Conservation (phyloP, 2,888 invertebrate genomes). For the Taphrorychus bicolor region DNA sequence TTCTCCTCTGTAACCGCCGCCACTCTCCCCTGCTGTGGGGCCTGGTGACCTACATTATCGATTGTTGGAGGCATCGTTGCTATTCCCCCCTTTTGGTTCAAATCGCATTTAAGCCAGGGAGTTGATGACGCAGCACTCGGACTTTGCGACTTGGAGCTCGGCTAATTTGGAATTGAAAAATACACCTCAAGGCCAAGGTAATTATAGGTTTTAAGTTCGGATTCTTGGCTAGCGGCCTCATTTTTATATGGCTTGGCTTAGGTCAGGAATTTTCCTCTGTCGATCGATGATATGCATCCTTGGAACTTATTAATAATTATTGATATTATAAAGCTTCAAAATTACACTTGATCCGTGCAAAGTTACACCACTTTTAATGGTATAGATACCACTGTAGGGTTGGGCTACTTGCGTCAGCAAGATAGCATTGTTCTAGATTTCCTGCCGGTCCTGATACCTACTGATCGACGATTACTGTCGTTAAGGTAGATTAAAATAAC, state of each 20-base stretch:
- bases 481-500: too few species aligned
- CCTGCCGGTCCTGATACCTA: too few species aligned
- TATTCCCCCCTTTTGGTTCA: not conserved
- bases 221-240: not conserved
- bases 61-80: too few species aligned
- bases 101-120: not conserved
- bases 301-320: too few species aligned
- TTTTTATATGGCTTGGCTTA: slow-evolving; percentile 5
- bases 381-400: too few species aligned
- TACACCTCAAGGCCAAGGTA: slow-evolving; percentile 7
- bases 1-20: not conserved
- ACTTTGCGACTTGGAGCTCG: not conserved
- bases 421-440: too few species aligned
- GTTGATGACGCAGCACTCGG: not conserved
- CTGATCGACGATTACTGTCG: too few species aligned
- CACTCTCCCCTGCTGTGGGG: not conserved
- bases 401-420: too few species aligned
- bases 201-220: not conserved
- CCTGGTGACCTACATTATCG: slow-evolving; percentile 4
- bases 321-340: too few species aligned
- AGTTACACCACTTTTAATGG: too few species aligned
- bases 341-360: too few species aligned
- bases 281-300: too few species aligned
- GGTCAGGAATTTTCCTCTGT: not conserved
- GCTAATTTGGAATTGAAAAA: not conserved